phyloP scores from a whole-genome alignment of 2,888 invertebrate genomes.

The Aleiodes testaceus region DNA sequence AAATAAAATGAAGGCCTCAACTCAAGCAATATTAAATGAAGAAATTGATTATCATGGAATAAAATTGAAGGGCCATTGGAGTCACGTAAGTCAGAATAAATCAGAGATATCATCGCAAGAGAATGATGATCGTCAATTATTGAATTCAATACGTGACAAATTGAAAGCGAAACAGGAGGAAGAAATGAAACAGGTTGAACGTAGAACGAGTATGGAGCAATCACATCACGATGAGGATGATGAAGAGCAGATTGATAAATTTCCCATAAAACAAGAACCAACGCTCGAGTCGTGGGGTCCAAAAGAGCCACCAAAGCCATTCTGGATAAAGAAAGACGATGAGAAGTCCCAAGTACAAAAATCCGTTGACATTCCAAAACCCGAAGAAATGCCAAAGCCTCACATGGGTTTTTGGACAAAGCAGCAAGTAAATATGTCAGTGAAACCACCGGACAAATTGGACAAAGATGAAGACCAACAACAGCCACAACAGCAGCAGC shows the following conservation, averaged over 20 bases:
- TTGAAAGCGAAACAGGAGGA: slow-evolving; percentile 75
- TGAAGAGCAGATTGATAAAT: slow-evolving; percentile 29
- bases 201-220: slow-evolving; percentile 52
- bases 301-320: slow-evolving; percentile 63
- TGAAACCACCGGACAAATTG: slow-evolving; percentile 64
- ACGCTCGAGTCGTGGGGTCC: slow-evolving; percentile 67
- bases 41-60: slow-evolving; percentile 69
- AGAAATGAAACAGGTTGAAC: slow-evolving; percentile 68
- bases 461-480: slow-evolving; percentile 69
- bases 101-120: slow-evolving; percentile 60
- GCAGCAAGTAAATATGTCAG: slow-evolving; percentile 68
- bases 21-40: slow-evolving; percentile 73
- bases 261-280: slow-evolving; percentile 46
- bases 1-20: slow-evolving; percentile 75
- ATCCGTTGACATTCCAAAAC: slow-evolving; percentile 61
- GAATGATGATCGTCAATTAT: slow-evolving; percentile 73
- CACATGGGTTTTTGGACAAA: slow-evolving; percentile 73
- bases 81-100: slow-evolving; percentile 65
- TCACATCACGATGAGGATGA: slow-evolving; percentile 37
- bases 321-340: slow-evolving; percentile 66
- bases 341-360: slow-evolving; percentile 55
- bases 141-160: slow-evolving; percentile 75
- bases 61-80: slow-evolving; percentile 74
- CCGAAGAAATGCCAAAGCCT: slow-evolving; percentile 70
- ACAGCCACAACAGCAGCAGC: slow-evolving; percentile 59